Base-by-base conservation (phyloP, 1,140 invertebrate species). In the Caenorhabditis tropicalis region DNA sequence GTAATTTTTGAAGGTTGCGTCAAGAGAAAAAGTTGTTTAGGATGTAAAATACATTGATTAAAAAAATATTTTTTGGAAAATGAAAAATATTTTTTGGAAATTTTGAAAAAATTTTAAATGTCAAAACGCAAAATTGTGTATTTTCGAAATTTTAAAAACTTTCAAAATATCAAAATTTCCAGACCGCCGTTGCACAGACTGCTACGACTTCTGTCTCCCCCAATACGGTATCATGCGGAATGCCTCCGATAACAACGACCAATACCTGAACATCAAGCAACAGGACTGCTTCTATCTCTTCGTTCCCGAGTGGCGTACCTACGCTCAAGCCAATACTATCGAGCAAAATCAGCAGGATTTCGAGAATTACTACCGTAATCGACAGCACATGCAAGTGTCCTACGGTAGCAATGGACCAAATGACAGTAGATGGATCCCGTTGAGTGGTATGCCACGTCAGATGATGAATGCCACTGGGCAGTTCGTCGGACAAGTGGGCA, bases 271-370 rank as follows among this genome's bases (percentile, higher is more conserved):
- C 46, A 88, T 90, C 65, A 53, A 90, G 19, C 81, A 86, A 58
- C 88, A 89, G 12, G 81, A 89, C 82, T 90, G 89, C 79, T 90
- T 90, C 87, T 88, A 90, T 81, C 81, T 90, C 43, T 90, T 90
- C 43, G 88, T 90, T 33, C 90, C 89, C 0, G 90, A 90, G 60
- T 90, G 89, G 89, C 56, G 89, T 15, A 79, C 82, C n/a, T 88
- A 82, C 53, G 84, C 87, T 33, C 89, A 90, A 74, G 86, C 86
- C 15, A 86, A 81, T 49, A 86, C 60, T 36, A 86, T 60, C 10
- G 83, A 88, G 39, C 88, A 88, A 82, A 89, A 89, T 33, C 89
- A 89, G 51, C 82, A 58, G 15, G 87, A 89, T 36, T 88, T 85
- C 27, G 82, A 87, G 36, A 56, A 58, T 19, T 86, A 82, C 48